These are phyloP conservation scores for Hydrotaea diabolus DNA, from an alignment of 2,888 invertebrate genomes.

Conservation along the genomic window DNA sequence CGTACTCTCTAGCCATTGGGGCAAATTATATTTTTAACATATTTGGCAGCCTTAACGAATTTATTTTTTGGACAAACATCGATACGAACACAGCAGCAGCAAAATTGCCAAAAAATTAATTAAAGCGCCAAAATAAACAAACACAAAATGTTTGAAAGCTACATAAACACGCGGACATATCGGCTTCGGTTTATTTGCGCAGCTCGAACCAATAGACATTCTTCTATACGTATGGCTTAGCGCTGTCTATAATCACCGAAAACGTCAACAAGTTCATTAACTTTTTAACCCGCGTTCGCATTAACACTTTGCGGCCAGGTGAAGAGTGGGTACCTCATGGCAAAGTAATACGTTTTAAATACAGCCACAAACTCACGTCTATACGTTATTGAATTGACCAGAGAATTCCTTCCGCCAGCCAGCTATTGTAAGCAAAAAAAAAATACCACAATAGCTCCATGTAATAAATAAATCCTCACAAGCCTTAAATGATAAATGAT, in stretches of 20 bases:
- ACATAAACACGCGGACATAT: neutral
- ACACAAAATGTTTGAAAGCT: neutral
- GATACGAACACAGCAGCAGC: neutral
- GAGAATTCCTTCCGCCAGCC: neutral
- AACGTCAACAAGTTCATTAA: conserved; percentile 78
- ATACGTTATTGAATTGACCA: neutral
- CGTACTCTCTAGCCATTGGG: neutral
- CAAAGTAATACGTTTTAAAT: conserved; percentile 45
- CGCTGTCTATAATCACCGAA: conserved; percentile 48
- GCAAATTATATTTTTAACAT: conserved; percentile 39
- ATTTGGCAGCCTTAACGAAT: conserved; percentile 53
- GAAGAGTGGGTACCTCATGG: conserved; percentile 47
- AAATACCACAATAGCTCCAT: neutral
- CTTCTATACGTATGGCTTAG: neutral
- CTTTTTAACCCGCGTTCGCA: conserved; percentile 74
- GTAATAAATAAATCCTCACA: conserved; percentile 64
- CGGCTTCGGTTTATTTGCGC: neutral
- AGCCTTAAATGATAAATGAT: conserved; percentile 64
- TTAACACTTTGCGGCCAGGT: too few species aligned
- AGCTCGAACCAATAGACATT: neutral
- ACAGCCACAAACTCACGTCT: conserved; percentile 40
- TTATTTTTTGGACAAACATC: conserved; percentile 34
- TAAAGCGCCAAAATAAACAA: conserved; percentile 19
- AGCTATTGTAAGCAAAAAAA: neutral
- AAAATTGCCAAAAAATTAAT: neutral